These are phyloP conservation scores for Psilopsiagon aurifrons DNA, from an alignment of 2,113 vertebrate genomes.

Conservation along the genomic window DNA sequence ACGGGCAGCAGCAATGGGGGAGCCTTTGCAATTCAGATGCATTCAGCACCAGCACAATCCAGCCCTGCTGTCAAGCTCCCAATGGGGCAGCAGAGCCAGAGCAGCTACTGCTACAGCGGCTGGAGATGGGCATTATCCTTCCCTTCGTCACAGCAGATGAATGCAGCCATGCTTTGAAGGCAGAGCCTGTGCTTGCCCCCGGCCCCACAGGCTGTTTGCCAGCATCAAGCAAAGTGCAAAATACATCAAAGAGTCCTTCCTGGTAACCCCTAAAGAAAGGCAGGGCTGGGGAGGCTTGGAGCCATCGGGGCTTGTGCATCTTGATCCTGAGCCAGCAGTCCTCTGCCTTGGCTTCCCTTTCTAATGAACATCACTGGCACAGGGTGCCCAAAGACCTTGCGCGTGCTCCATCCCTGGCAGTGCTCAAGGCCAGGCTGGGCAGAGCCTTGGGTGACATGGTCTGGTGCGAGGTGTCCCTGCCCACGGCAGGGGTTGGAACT, in stretches of 20 bases:
- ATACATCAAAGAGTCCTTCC: not conserved
- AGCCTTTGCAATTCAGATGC: slow-evolving; percentile 3
- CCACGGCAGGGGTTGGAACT: not conserved
- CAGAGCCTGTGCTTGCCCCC: not conserved
- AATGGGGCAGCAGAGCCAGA: not conserved
- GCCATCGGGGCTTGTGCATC: not conserved
- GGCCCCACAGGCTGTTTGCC: not conserved
- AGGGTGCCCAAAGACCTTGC: not conserved
- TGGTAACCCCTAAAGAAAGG: not conserved
- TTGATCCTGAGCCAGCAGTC: not conserved
- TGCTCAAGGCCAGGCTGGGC: not conserved
- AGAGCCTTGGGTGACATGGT: not conserved
- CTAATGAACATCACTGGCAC: not conserved
- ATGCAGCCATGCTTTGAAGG: not conserved
- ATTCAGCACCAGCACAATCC: not conserved
- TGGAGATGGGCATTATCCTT: not conserved
- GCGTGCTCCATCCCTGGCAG: not conserved
- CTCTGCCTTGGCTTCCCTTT: not conserved
- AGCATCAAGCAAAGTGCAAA: not conserved
- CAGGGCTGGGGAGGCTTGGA: not conserved
- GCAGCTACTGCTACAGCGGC: not conserved
- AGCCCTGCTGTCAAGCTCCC: not conserved
- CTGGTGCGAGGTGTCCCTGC: not conserved
- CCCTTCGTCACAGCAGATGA: not conserved
- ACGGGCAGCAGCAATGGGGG: not conserved